Evolutionary conservation across 1,140 invertebrate species (phyloP), one percentile per base, ranked within the genome.

Genomic region (Papilio dardanus): DNA sequence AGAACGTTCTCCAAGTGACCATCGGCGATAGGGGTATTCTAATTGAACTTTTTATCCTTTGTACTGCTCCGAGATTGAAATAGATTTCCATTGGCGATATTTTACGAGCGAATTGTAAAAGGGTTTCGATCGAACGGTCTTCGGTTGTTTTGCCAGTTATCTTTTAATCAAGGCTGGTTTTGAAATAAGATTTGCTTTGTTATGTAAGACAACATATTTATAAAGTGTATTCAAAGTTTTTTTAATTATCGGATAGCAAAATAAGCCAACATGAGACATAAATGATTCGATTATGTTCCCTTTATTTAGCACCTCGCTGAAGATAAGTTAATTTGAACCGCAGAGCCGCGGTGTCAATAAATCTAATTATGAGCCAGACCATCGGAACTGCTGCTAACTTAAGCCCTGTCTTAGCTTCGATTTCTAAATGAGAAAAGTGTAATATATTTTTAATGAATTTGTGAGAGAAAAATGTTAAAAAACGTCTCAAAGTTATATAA

Each of bases 41-140:
- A 69, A 69, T 69, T 69, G 67, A 69, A 69, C 67, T 69, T 69
- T 69, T 69, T 69, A 40, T 40, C 31, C 67, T 69, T 69, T 40
- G 67, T 69, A 40, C 67, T 21, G 21, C 19, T 24, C 21, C 2
- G 67, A 69, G 67, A 69, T 69, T 69, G 67, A 40, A 69, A 69
- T 69, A 40, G 66, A 68, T 37, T 68, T 68, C 66, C 33, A 35
- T 21, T 37, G 31, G 6, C 66, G 33, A 68, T 68, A 37, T 68
- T 68, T 68, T 68, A 37, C 66, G 66, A 68, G 67, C 19, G 21
- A 40, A 62, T 62, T 30, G 54, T 62, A 10, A 62, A 62, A 62
- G 24, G 24, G 24, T 8, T 28, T 28, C 46, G 16, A 19, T 62
- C 3, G 54, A 24, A 54, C 50, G 50, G 21, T 10, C 8, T 21